Conservation (phyloP, 2,797 vertebrate species). For the Sphenodon punctatus region DNA sequence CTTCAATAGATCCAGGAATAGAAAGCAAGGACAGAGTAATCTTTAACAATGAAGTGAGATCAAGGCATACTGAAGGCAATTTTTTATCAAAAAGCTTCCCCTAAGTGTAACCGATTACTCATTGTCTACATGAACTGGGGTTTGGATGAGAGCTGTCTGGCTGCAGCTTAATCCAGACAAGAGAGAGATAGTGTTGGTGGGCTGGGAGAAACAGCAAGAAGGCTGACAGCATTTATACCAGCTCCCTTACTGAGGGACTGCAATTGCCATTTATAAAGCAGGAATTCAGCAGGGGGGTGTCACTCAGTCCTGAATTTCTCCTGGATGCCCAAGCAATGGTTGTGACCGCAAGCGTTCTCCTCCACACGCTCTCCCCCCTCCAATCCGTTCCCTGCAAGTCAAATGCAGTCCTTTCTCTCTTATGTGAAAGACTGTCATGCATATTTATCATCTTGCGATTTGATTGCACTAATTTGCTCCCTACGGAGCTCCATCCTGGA, state of each 20-base stretch:
- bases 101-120: constrained; percentile 25
- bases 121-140: not conserved
- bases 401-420: not conserved
- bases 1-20: not conserved
- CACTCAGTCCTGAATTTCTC: not conserved
- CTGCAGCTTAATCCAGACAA: constrained; percentile 23
- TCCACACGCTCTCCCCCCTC: not conserved
- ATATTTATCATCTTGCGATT: not conserved
- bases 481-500: not conserved
- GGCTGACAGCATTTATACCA: accelerated
- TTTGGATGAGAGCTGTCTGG: constrained; percentile 11
- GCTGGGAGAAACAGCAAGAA: not conserved
- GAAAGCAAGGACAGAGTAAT: not conserved
- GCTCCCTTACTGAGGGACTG: not conserved
- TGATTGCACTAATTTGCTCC: constrained; percentile 18
- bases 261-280: not conserved
- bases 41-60: not conserved
- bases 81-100: not conserved
- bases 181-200: not conserved
- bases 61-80: not conserved
- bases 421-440: not conserved
- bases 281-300: not conserved
- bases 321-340: not conserved
- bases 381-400: not conserved
- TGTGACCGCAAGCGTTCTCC: not conserved